Conservation (phyloP, 2,113 vertebrate genomes). For the Microtus montanus region DNA sequence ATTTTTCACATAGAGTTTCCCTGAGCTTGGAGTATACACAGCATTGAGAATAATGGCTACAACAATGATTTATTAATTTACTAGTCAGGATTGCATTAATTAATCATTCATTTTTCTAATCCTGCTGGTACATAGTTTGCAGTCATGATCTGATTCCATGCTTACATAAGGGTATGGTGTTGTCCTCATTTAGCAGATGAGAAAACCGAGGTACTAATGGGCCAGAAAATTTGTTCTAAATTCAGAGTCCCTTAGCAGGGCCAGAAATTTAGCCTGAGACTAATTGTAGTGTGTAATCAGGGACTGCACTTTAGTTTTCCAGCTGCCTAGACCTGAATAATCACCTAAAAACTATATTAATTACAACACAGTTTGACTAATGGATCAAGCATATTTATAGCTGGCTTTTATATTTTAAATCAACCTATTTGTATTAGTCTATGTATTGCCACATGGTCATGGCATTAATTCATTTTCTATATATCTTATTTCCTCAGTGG, state of each 20-base stretch:
- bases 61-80: background rate
- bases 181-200: background rate
- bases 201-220: background rate
- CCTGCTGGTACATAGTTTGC: background rate
- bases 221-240: background rate
- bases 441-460: no score
- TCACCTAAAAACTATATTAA: no score
- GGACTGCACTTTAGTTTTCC: no score
- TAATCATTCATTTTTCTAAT: conserved; percentile 13
- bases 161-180: background rate
- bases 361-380: no score
- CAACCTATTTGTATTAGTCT: no score
- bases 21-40: background rate
- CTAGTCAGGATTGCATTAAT: background rate
- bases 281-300: background rate
- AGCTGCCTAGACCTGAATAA: no score
- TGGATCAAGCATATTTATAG: no score
- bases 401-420: no score
- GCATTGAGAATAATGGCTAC: background rate
- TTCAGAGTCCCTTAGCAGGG: background rate
- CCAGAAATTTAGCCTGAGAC: background rate
- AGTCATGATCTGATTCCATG: background rate
- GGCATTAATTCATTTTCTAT: no score
- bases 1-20: background rate
- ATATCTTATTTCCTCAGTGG: no score